A percentile compares a stretch with the other conserved stretches of the same genome.
These are phyloP conservation scores for Notoglanidium macrostoma DNA, from an alignment of 2,797 vertebrate species.

Conservation along the genomic window DNA sequence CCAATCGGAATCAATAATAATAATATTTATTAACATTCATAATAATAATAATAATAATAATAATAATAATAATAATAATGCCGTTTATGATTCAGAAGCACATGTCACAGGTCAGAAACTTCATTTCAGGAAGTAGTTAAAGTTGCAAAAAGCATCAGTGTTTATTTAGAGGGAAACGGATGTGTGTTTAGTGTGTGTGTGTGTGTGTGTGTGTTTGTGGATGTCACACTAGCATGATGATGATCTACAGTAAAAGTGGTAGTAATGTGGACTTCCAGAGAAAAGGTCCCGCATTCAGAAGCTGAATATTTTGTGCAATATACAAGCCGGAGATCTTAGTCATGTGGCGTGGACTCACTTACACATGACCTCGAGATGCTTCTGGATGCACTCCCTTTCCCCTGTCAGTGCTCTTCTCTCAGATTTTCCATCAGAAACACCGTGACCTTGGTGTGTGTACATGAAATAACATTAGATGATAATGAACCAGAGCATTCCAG, in stretches of 20 bases:
- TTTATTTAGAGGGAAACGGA: not conserved
- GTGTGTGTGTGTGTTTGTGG: not conserved
- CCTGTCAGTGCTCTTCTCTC: not conserved
- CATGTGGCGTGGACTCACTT: not conserved
- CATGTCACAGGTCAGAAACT: not conserved
- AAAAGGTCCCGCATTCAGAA: not conserved
- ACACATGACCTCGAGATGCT: not conserved
- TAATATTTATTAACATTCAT: not conserved
- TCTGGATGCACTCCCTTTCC: constrained; percentile 1
- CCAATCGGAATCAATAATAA: not conserved
- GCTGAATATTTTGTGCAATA: constrained; percentile 34
- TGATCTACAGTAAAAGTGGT: constrained; percentile 2
- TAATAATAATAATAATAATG: not conserved
- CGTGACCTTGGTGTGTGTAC: not conserved
- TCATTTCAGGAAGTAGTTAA: not conserved
- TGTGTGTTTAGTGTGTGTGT: not conserved
- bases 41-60: not conserved
- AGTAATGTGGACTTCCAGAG: constrained; percentile 4
- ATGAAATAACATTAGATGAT: not conserved
- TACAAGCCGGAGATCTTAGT: not conserved
- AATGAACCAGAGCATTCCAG: not conserved
- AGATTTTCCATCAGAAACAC: not conserved
- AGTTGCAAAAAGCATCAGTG: not conserved
- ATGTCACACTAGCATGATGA: not conserved
- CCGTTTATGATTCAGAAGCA: not conserved